These are phyloP conservation scores for Pelodiscus sinensis DNA, from an alignment of 2,113 vertebrate species.

Conservation along the genomic window DNA sequence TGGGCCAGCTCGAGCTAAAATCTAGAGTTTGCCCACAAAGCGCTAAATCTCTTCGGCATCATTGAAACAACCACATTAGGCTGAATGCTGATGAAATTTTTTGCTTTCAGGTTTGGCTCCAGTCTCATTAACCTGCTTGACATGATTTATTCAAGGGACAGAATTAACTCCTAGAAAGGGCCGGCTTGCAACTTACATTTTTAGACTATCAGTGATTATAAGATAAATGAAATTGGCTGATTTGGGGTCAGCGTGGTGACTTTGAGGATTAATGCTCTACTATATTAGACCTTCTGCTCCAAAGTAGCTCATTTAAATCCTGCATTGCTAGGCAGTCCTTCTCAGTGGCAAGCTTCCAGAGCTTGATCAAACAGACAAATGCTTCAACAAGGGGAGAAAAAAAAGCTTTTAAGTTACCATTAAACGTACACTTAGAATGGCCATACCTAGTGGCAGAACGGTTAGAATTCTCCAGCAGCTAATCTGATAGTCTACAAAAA, in stretches of 20 bases:
- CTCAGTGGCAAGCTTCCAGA: neutral
- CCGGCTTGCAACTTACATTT: neutral
- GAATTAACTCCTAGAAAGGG: neutral
- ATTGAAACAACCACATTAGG: neutral
- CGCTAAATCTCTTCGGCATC: neutral
- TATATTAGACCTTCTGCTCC: neutral
- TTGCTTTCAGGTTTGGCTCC: neutral
- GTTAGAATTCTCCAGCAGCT: neutral
- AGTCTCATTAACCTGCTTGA: constrained; percentile 11
- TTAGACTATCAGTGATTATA: neutral
- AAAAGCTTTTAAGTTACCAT: neutral
- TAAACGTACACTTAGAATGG: neutral
- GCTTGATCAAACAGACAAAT: neutral
- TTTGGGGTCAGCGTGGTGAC: accelerated
- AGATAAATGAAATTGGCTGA: neutral
- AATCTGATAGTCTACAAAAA: neutral
- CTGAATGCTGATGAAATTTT: neutral
- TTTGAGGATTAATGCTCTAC: neutral
- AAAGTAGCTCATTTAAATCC: accelerated
- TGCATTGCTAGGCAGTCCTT: neutral
- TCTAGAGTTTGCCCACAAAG: neutral
- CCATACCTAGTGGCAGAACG: too few species aligned
- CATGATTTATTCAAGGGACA: neutral
- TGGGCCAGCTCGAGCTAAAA: neutral
- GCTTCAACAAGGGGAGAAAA: neutral